Evolutionary conservation across 2,113 vertebrate genomes (phyloP), one percentile per base, ranked within the genome.

Genomic region (Hyperopisus bebe): DNA sequence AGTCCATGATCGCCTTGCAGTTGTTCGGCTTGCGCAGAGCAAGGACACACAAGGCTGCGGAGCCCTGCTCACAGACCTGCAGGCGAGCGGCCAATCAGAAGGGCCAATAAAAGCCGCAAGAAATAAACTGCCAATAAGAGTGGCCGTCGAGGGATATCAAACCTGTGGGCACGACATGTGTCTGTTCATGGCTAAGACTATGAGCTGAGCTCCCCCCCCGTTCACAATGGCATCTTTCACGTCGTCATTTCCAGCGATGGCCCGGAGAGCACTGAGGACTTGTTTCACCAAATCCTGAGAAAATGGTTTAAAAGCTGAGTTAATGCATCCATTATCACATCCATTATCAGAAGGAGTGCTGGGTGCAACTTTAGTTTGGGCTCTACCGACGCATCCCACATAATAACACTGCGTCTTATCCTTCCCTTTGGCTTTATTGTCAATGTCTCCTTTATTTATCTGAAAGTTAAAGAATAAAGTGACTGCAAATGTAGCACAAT

Each of bases 21-120:
- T 99, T 97, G 90, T 97, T 95, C 0, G 98, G 98, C 90, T 99
- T 99, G 46, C 98, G 98, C 89, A 99, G 91, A 13, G 98, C 97
- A 88, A 99, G 90, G 89, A 97, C 93, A 0, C 96, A 96, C 53
- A 99, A 92, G 19, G 97, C 98, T 0, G 97, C 98, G 17, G 97
- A 98, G 83, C 97, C 97, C 88, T 98, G 97, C 90, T 99, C 98
- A 8, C 98, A 99, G 88, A 99, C 96, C 98, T 99, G 94, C 70
- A 90, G 66, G n/a, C 58, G 4, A 90, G 0, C 19, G 83, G 2
- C 88, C 89, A 27, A 27, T 27, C 6, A 86, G 27, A 70, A 1
- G 1, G 15, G 10, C 42, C 17, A 27, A n/a, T 13, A n/a, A 39
- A 74, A 44, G 55, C 11, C 31, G n/a, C 44, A 10, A 15, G 10